phyloP scores from a whole-genome alignment of 2,888 invertebrate species.

The Scaptomyza parva region DNA sequence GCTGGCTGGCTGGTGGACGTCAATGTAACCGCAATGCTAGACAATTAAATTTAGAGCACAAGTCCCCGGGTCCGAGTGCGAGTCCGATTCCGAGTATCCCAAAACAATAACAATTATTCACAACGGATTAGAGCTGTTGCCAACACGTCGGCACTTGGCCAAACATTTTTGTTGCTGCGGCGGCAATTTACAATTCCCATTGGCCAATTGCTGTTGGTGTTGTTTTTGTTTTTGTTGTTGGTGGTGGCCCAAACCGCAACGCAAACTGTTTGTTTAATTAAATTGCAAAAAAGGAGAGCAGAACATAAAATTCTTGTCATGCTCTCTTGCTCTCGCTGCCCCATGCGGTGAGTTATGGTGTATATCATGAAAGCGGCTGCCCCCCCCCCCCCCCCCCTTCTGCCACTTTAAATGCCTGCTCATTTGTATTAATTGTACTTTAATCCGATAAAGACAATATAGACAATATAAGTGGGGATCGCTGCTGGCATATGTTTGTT shows the following conservation, averaged over 20 bases:
- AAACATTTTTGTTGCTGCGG: slow-evolving; percentile 55
- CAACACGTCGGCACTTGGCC: slow-evolving; percentile 74
- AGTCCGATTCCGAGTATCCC: too few species aligned
- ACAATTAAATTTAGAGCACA: slow-evolving; percentile 60
- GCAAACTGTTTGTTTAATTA: slow-evolving; percentile 76
- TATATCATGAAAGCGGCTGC: slow-evolving; percentile 11
- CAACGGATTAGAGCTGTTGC: slow-evolving; percentile 74
- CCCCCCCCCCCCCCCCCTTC: neutral
- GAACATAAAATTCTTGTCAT: slow-evolving; percentile 18
- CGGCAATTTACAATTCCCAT: slow-evolving; percentile 75
- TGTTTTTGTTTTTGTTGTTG: slow-evolving; percentile 2
- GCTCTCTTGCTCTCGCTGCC: neutral
- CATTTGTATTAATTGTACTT: slow-evolving; percentile 71
- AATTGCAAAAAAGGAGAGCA: slow-evolving; percentile 60
- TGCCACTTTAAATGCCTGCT: slow-evolving; percentile 18
- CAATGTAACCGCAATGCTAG: slow-evolving; percentile 27
- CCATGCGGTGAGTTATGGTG: slow-evolving; percentile 35
- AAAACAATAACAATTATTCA: slow-evolving; percentile 80
- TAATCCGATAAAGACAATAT: slow-evolving; percentile 52
- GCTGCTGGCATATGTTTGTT: neutral
- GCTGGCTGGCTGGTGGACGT: slow-evolving; percentile 15
- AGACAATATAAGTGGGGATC: slow-evolving; percentile 36
- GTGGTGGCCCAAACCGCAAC: slow-evolving; percentile 56
- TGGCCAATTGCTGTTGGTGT: slow-evolving; percentile 41
- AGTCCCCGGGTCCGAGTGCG: slow-evolving; percentile 19